These are phyloP conservation scores for Spheniscus mendiculus DNA, from an alignment of 2,113 vertebrate genomes.

Conservation along the genomic window DNA sequence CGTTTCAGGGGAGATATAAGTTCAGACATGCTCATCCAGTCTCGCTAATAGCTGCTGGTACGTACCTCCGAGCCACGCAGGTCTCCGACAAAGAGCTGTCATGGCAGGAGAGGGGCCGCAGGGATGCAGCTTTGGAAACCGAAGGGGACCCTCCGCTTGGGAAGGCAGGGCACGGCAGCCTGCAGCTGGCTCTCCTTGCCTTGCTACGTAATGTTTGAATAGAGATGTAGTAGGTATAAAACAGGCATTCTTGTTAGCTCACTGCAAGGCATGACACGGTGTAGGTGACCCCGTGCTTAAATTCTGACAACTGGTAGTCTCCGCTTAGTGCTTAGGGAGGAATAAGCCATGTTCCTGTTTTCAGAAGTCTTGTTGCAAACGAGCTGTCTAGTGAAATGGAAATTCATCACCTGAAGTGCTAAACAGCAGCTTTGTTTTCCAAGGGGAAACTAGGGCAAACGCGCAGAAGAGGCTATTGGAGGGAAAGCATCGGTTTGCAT, in stretches of 20 bases:
- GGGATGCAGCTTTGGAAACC: not conserved
- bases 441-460: not conserved
- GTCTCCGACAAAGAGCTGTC: not conserved
- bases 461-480: not conserved
- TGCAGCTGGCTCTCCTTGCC: not conserved
- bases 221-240: not conserved
- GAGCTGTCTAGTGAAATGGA: not conserved
- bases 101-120: not conserved
- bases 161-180: not conserved
- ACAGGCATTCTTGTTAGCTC: not conserved
- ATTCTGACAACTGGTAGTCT: not conserved
- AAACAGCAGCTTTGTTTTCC: not conserved
- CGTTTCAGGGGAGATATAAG: not conserved
- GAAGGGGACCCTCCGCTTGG: not conserved
- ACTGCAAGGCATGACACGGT: fast-evolving
- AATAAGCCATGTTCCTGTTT: not conserved
- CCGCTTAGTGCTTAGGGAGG: fast-evolving
- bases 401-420: not conserved
- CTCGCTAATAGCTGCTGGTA: not conserved
- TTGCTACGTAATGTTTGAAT: fast-evolving
- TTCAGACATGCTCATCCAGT: not conserved
- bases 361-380: not conserved
- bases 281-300: not conserved
- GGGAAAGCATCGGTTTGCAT: not conserved
- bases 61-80: not conserved